These are phyloP conservation scores for Tretioscincus oriximinensis DNA, from an alignment of 2,113 vertebrate species.

Conservation along the genomic window DNA sequence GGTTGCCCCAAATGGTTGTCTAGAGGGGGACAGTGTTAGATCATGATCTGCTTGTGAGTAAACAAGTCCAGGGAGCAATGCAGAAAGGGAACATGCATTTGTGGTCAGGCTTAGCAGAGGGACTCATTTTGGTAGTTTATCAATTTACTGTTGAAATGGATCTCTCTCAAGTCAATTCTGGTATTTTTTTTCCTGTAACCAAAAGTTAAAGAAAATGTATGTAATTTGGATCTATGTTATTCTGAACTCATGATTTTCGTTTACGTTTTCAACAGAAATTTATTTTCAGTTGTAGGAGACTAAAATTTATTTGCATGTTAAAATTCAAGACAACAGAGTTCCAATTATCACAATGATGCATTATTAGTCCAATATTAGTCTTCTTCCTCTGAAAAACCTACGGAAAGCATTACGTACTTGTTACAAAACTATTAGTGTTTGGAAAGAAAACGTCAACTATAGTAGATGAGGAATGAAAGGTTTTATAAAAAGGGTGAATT, in stretches of 20 bases:
- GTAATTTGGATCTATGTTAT: too few species aligned
- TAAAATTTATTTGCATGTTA: not conserved
- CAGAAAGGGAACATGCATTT: too few species aligned
- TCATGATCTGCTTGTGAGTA: too few species aligned
- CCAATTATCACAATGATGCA: not conserved
- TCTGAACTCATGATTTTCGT: too few species aligned
- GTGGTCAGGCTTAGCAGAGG: too few species aligned
- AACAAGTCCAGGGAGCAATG: too few species aligned
- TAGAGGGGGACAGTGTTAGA: too few species aligned
- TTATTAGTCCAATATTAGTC: not conserved
- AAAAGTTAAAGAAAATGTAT: not conserved
- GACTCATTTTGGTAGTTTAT: too few species aligned
- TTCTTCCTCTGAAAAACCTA: not conserved
- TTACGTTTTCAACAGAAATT: not conserved
- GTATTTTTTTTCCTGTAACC: not conserved
- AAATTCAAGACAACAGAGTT: not conserved
- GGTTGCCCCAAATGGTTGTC: too few species aligned
- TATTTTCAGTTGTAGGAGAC: not conserved
- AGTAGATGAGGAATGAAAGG: rapidly evolving
- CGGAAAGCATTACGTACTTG: rapidly evolving
- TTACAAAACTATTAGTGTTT: rapidly evolving
- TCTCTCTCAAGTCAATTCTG: too few species aligned
- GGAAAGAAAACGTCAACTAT: too few species aligned
- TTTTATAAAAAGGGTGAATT: slow-evolving; percentile 4
- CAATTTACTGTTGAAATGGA: too few species aligned